Evolutionary conservation across 2,113 vertebrate species (phyloP).

Genomic region (Planiliza haematocheilus): DNA sequence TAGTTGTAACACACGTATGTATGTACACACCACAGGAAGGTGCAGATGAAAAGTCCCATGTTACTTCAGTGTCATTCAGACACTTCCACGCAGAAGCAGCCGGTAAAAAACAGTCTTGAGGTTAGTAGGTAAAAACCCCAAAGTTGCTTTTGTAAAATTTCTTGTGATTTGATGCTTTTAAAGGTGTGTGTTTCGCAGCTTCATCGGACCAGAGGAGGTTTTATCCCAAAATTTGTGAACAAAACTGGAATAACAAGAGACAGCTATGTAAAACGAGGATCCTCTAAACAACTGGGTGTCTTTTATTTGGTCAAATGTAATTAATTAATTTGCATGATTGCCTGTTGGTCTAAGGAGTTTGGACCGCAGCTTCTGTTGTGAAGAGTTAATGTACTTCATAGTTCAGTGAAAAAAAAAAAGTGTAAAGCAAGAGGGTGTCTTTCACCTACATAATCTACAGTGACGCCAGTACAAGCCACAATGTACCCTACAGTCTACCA

Average conservation of each 20-base stretch:
- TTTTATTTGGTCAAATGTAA: neutral
- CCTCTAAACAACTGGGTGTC: neutral
- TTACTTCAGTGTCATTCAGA: neutral
- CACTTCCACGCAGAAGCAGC: neutral
- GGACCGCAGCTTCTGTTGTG: no score
- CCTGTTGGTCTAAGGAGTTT: neutral
- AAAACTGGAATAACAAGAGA: neutral
- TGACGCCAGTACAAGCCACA: neutral
- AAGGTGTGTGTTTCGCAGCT: neutral
- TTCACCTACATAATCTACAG: slow-evolving; percentile 9
- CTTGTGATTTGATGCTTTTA: neutral
- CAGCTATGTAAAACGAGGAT: neutral
- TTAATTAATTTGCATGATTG: neutral
- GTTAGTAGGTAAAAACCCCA: neutral
- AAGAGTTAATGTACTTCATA: neutral
- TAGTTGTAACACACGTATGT: slow-evolving; percentile 8
- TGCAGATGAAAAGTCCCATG: neutral
- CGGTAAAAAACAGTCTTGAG: neutral
- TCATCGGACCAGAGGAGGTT: neutral
- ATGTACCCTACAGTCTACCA: neutral
- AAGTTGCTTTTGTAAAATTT: neutral
- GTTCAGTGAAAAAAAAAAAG: neutral
- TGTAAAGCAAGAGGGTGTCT: neutral
- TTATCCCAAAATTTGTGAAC: neutral
- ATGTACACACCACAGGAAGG: slow-evolving; percentile 10